A percentile compares a stretch with the other conserved stretches of the same genome.
Conservation (phyloP, 2,888 invertebrate genomes). For the Erebia palarica region DNA sequence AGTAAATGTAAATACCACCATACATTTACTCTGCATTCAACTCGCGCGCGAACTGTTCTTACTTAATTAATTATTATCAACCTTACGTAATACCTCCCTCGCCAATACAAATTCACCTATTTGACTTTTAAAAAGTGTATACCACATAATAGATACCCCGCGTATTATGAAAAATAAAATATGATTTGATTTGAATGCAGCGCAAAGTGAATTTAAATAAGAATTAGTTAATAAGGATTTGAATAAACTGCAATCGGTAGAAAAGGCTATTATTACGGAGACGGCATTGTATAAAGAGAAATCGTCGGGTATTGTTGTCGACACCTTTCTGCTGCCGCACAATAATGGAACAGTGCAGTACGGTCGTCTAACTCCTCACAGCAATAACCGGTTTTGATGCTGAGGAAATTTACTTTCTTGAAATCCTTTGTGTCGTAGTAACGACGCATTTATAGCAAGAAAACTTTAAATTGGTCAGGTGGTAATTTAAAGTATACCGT, state of each 20-base stretch:
- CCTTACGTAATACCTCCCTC: too few species aligned
- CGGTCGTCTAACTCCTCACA: constrained; percentile 24
- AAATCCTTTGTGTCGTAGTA: neutral
- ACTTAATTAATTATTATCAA: too few species aligned
- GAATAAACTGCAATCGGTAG: constrained; percentile 36
- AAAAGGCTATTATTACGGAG: constrained; percentile 37
- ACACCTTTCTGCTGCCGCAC: constrained; percentile 29
- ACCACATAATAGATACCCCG: too few species aligned
- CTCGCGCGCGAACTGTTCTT: too few species aligned
- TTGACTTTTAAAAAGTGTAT: too few species aligned
- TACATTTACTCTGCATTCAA: too few species aligned
- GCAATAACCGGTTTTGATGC: constrained; percentile 27
- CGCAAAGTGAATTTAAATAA: neutral
- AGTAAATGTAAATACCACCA: too few species aligned
- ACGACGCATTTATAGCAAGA: neutral
- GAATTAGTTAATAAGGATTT: constrained; percentile 29
- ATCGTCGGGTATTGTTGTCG: constrained; percentile 37
- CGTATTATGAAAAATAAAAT: too few species aligned
- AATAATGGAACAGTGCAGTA: constrained; percentile 26
- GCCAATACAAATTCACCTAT: too few species aligned
- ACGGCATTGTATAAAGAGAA: constrained; percentile 27
- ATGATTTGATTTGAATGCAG: too few species aligned
- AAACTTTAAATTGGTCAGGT: neutral
- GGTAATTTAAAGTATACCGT: neutral
- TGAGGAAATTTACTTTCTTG: neutral